phyloP scores from a whole-genome alignment of 2,797 vertebrate species.

The Lacerta bilineata region DNA sequence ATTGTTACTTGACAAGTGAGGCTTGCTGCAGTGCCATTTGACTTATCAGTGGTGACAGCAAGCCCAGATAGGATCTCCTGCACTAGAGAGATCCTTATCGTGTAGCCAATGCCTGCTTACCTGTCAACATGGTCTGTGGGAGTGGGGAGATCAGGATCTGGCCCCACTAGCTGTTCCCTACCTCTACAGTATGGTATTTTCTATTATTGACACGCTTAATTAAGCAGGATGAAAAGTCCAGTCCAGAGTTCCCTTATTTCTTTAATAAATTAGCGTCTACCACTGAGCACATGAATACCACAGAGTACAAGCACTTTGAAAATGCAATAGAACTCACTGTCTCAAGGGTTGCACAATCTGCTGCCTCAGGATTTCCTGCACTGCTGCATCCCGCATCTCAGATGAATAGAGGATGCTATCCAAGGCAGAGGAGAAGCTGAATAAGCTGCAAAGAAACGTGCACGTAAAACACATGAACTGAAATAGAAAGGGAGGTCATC shows the following conservation, averaged over 20 bases:
- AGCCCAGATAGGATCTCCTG: too few species aligned
- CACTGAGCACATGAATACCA: neutral
- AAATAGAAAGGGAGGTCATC: neutral
- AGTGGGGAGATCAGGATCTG: too few species aligned
- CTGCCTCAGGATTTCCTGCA: conserved; percentile 78
- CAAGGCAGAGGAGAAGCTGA: conserved; percentile 81
- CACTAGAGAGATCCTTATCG: too few species aligned
- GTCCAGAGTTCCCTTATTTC: neutral
- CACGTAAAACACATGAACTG: neutral
- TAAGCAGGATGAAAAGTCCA: neutral
- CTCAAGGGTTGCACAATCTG: conserved; percentile 85
- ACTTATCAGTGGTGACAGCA: too few species aligned
- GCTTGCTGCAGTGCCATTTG: too few species aligned
- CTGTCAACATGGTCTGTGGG: too few species aligned
- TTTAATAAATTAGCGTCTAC: too few species aligned
- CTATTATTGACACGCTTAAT: neutral
- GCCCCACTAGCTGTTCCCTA: too few species aligned
- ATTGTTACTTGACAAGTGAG: too few species aligned
- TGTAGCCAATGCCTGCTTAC: too few species aligned
- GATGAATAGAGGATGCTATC: conserved; percentile 78
- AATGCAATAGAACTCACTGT: conserved; percentile 74
- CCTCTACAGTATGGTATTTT: neutral
- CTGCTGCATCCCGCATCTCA: conserved; percentile 70
- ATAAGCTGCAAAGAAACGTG: conserved; percentile 77
- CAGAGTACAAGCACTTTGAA: neutral